Evolutionary conservation across 2,797 vertebrate species (phyloP), one percentile per base, ranked within the genome.

Genomic region (Cephalopachus bancanus): DNA sequence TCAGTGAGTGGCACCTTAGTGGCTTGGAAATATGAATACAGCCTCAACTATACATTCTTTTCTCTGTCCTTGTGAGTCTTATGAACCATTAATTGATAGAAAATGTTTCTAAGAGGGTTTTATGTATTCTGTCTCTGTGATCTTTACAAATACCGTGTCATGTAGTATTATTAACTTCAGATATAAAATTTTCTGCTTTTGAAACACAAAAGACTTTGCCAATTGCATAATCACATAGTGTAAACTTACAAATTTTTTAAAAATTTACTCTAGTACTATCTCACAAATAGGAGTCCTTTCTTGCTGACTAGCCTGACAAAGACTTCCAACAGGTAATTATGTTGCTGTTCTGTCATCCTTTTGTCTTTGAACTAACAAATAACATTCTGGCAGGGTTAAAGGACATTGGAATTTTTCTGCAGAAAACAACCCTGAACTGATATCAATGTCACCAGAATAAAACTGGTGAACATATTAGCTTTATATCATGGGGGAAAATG

Each of bases 341-440:
- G 51, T 22, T 92, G 51, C 62, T 33, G 10, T 64, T 93, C 51
- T 92, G 55, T 84, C 69, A 92, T 87, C 30, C 64, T 93, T 96
- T 97, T 60, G 91, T 95, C 74, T 95, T 90, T 57, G 17, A 57
- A 59, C 71, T 93, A 95, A 94, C 74, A 96, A 89, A 94, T 91
- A 87, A 33, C 62, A 76, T 83, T 96, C 51, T 86, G 81, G 96
- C 78, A 84, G 53, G 91, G 69, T 91, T 91, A 97, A 97, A 97
- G 83, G 88, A 97, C 81, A 83, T 71, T 26, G 96, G 83, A 91
- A 59, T 87, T 93, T 87, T 92, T 97, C 78, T 94, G 14, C 69
- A 79, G 67, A 87, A 95, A 93, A 90, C n/a, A 95, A 59, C 71
- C 69, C 55, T 95, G 69, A 96, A 60, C 90, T 92, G 81, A 89